Conservation (phyloP, 2,113 vertebrate genomes). For the Datnioides undecimradiatus region DNA sequence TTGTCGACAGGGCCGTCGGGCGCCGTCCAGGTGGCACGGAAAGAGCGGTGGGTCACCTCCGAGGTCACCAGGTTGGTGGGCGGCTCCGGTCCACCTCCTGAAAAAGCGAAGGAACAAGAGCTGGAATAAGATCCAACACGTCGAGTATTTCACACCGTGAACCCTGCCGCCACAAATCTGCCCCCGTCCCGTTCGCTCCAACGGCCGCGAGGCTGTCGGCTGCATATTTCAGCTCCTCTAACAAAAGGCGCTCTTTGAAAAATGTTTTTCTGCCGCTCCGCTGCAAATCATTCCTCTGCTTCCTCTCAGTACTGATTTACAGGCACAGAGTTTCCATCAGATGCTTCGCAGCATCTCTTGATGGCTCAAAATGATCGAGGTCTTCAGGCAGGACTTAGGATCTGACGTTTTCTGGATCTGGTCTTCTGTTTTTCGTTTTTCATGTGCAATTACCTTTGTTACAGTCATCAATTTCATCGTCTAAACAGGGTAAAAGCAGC, state of each 20-base stretch:
- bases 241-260: neutral
- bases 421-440: slow-evolving; percentile 2
- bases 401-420: slow-evolving; percentile 8
- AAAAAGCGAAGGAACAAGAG: neutral
- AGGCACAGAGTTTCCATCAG: slow-evolving; percentile 40
- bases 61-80: slow-evolving; percentile 92
- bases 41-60: slow-evolving; percentile 90
- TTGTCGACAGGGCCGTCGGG: slow-evolving; percentile 89
- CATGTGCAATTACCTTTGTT: too few relatives aligned
- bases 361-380: slow-evolving; percentile 3
- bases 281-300: slow-evolving; percentile 56
- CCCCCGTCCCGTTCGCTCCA: neutral
- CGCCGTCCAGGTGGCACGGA: slow-evolving; percentile 91
- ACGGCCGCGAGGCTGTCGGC: slow-evolving; percentile 4
- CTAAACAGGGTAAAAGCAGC: neutral
- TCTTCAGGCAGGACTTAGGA: slow-evolving; percentile 21
- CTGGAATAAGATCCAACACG: slow-evolving; percentile 33
- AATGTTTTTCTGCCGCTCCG: slow-evolving; percentile 1
- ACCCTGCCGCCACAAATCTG: slow-evolving; percentile 57
- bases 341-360: slow-evolving; percentile 35
- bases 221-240: slow-evolving; percentile 24
- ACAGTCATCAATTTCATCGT: neutral
- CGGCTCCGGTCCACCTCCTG: slow-evolving; percentile 62
- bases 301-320: slow-evolving; percentile 62
- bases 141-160: slow-evolving; percentile 43